phyloP scores from a whole-genome alignment of 1,140 invertebrate genomes.

The Drosophila sturtevanti region DNA sequence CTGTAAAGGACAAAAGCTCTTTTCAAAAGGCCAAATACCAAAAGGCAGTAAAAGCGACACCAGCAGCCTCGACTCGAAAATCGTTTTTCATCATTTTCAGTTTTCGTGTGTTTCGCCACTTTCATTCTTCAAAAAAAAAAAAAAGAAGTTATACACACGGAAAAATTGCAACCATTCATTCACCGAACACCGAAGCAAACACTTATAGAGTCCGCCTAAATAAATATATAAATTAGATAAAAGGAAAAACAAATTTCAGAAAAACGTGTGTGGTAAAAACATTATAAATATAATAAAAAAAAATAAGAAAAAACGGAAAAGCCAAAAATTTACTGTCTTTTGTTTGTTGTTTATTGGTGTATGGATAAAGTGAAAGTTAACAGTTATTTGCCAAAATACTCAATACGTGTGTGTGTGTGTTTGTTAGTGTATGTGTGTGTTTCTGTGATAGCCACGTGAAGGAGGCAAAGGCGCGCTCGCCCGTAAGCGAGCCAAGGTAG shows the following conservation, averaged over 20 bases:
- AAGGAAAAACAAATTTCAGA: slow-evolving; percentile 1
- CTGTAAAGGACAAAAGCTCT: slow-evolving; percentile 66
- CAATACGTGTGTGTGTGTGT: slow-evolving; percentile 20
- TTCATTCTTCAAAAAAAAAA: slow-evolving; percentile 48
- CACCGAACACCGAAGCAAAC: slow-evolving; percentile 69
- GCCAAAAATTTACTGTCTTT: slow-evolving; percentile 19
- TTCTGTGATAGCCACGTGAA: slow-evolving; percentile 67
- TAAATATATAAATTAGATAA: slow-evolving; percentile 9
- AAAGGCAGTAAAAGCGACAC: slow-evolving; percentile 26
- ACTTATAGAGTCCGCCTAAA: slow-evolving; percentile 26
- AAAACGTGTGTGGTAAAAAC: slow-evolving; percentile 28
- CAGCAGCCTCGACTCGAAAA: slow-evolving; percentile 49
- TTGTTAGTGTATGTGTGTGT: slow-evolving; percentile 25
- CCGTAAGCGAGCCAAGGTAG: slow-evolving; percentile 20
- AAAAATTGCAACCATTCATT: slow-evolving; percentile 77
- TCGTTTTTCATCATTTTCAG: slow-evolving; percentile 42
- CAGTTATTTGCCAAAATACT: slow-evolving; percentile 12
- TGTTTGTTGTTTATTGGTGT: neutral
- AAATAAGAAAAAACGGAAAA: neutral
- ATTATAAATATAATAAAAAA: slow-evolving; percentile 4
- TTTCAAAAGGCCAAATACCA: slow-evolving; percentile 32
- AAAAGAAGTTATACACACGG: slow-evolving; percentile 73
- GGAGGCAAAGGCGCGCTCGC: slow-evolving; percentile 66
- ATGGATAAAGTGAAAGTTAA: slow-evolving; percentile 12
- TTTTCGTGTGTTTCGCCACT: slow-evolving; percentile 24